These are phyloP conservation scores for Scalopus aquaticus DNA, from an alignment of 2,113 vertebrate genomes.

Conservation along the genomic window DNA sequence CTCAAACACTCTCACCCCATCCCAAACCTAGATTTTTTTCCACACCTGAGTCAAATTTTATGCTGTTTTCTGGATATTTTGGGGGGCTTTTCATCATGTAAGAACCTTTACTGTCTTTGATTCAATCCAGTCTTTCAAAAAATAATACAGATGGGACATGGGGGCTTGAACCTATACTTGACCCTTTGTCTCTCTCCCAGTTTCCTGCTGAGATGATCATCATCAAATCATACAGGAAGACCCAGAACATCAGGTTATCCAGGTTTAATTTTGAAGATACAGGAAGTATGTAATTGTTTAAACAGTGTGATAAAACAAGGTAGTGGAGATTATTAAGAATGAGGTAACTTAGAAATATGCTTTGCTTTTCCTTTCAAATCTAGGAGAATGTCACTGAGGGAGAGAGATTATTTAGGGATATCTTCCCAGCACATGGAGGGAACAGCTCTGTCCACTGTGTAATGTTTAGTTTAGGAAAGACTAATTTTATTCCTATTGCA, in stretches of 20 bases:
- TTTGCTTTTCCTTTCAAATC: not conserved
- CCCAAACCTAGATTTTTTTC: not conserved
- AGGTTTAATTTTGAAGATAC: not conserved
- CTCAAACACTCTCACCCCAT: not conserved
- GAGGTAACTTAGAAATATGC: not conserved
- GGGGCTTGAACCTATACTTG: not conserved
- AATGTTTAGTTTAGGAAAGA: not conserved
- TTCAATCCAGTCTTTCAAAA: constrained; percentile 17
- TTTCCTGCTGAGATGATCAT: constrained; percentile 7
- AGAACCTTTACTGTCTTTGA: not conserved
- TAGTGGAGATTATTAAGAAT: not conserved
- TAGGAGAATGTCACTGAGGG: not conserved
- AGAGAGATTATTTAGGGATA: not conserved
- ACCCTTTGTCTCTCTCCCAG: not conserved
- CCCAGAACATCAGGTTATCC: not conserved
- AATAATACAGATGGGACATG: constrained; percentile 28
- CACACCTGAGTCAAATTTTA: constrained; percentile 7
- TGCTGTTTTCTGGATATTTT: not conserved
- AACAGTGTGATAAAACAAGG: constrained; percentile 10
- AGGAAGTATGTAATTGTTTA: not conserved
- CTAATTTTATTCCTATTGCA: not conserved
- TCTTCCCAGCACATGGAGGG: not conserved
- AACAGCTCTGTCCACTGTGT: not conserved
- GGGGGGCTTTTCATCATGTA: not conserved
- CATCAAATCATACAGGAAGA: not conserved